A percentile compares a stretch with the other conserved stretches of the same genome.
Conservation (phyloP, 2,888 invertebrate species). For the Agrochola circellaris region DNA sequence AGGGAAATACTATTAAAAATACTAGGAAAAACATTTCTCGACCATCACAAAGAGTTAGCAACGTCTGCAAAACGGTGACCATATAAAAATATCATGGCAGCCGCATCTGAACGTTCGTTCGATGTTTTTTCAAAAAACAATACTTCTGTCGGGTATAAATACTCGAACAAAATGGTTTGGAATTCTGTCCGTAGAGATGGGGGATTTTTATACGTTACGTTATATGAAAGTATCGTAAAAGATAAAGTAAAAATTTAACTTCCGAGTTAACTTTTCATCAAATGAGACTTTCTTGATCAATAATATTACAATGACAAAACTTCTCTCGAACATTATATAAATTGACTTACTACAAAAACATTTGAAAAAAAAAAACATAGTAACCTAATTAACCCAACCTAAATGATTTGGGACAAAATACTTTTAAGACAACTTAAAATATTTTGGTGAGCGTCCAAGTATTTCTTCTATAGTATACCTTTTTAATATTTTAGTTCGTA, state of each 20-base stretch:
- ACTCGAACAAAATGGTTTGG: conserved; percentile 46
- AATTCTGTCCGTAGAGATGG: conserved; percentile 26
- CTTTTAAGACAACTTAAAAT: neutral
- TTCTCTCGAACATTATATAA: neutral
- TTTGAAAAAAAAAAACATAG: neutral
- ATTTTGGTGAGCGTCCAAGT: neutral
- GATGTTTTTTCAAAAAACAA: conserved; percentile 58
- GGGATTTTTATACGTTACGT: conserved; percentile 14
- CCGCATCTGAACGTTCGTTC: conserved; percentile 45
- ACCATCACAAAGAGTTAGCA: conserved; percentile 38
- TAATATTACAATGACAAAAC: neutral
- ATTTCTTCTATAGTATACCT: neutral
- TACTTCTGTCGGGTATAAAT: conserved; percentile 52
- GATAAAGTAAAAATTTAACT: neutral
- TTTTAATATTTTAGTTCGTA: neutral
- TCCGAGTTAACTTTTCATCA: neutral
- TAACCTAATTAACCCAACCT: neutral
- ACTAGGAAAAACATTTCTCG: conserved; percentile 11
- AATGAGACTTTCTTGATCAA: neutral
- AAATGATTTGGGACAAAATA: neutral
- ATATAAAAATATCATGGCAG: conserved; percentile 49
- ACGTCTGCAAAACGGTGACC: conserved; percentile 38
- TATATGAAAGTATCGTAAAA: neutral
- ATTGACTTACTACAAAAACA: neutral
- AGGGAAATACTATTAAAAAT: conserved; percentile 23